Evolutionary conservation across 1,140 invertebrate species (phyloP).

Genomic region (Bombyx mori): ASM3026992v2 NC_085128.1:10620001-10620500

Average conservation of each 20-base stretch:
- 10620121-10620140: conserved; percentile 28
- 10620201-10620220: conserved; percentile 52
- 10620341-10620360: conserved; percentile 36
- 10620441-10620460: too few species aligned
- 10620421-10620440: too few species aligned
- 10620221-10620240: conserved; percentile 55
- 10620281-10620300: conserved; percentile 59
- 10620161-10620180: conserved; percentile 51
- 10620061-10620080: conserved; percentile 28
- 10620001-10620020: conserved; percentile 39
- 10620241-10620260: conserved; percentile 55
- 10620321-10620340: conserved; percentile 21
- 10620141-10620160: conserved; percentile 36
- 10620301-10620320: conserved; percentile 48
- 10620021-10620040: conserved; percentile 38
- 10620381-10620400: background rate
- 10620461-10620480: too few species aligned
- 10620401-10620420: too few species aligned
- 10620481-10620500: too few species aligned
- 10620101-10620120: conserved; percentile 66
- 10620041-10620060: conserved; percentile 40
- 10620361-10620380: conserved; percentile 14
- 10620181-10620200: conserved; percentile 57
- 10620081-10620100: conserved; percentile 26
- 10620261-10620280: conserved; percentile 60